Conservation (phyloP, 1,140 invertebrate genomes). For the Aleiodes sp. region DNA sequence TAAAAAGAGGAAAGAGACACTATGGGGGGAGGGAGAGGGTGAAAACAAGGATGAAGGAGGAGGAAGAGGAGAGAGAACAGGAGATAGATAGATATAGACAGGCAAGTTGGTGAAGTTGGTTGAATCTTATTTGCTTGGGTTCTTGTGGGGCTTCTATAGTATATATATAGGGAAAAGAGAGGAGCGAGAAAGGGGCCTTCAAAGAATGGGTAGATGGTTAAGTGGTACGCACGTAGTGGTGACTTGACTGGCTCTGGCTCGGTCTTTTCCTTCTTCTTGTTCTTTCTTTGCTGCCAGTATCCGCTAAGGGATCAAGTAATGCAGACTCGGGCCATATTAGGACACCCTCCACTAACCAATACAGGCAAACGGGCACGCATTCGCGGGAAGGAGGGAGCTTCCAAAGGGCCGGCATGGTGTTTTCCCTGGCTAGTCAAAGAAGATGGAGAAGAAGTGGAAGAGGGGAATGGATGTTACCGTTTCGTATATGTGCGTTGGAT, state of each 20-base stretch:
- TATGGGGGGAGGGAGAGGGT: background rate
- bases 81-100: background rate
- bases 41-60: background rate
- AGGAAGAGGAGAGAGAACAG: constrained; percentile 5
- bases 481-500: background rate
- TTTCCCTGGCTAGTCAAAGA: constrained; percentile 46
- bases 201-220: constrained; percentile 30
- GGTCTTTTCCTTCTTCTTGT: constrained; percentile 18
- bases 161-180: background rate
- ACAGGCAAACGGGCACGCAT: too few relatives aligned
- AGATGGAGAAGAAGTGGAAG: background rate
- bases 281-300: constrained; percentile 35
- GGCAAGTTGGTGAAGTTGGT: background rate
- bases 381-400: constrained; percentile 39
- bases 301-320: constrained; percentile 49
- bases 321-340: constrained; percentile 56
- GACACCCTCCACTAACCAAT: too few relatives aligned
- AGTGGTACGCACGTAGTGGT: constrained; percentile 28
- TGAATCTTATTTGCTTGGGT: constrained; percentile 13
- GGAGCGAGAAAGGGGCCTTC: background rate
- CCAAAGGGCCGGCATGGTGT: constrained; percentile 43
- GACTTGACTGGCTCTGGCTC: constrained; percentile 32
- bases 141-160: too few relatives aligned
- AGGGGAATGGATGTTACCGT: background rate
- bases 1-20: constrained; percentile 19